Percentiles rank a stretch among this genome's conserved stretches.
Evolutionary conservation across 2,888 invertebrate genomes (phyloP).

Genomic region (Epirrhoe tristata): DNA sequence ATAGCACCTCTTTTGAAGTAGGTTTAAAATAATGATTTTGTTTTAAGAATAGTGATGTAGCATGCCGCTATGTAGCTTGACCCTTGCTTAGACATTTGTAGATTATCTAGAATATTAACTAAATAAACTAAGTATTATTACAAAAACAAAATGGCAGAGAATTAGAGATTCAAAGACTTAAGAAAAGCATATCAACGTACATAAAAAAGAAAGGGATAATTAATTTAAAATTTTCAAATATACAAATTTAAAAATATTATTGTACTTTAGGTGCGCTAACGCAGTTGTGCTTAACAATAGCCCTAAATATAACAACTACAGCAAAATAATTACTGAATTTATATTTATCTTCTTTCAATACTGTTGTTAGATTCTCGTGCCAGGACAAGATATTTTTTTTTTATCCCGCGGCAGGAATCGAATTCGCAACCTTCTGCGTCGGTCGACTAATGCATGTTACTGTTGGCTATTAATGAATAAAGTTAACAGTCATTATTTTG

Average conservation of each 20-base stretch:
- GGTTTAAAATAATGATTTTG: too few species aligned
- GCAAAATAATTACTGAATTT: conserved; percentile 5
- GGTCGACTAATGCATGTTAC: too few species aligned
- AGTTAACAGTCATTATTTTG: too few species aligned
- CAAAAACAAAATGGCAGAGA: neutral
- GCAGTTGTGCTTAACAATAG: conserved; percentile 24
- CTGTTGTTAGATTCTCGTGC: too few species aligned
- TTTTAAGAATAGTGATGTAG: neutral
- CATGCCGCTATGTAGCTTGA: neutral
- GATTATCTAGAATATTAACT: neutral
- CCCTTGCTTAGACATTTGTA: neutral
- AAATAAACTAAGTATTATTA: neutral
- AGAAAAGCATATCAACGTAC: neutral
- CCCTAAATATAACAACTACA: conserved; percentile 12
- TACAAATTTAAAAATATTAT: conserved; percentile 35
- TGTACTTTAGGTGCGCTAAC: conserved; percentile 31
- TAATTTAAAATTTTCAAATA: conserved; percentile 28
- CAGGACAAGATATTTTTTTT: too few species aligned
- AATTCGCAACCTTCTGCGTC: too few species aligned
- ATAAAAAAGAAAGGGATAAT: neutral
- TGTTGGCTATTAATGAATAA: too few species aligned
- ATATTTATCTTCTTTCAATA: neutral
- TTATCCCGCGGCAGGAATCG: too few species aligned
- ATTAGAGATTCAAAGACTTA: neutral
- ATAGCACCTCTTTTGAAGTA: too few species aligned